Evolutionary conservation across 2,888 invertebrate species (phyloP), one percentile per base, ranked within the genome.

Genomic region (Diachrysia chrysitis): DNA sequence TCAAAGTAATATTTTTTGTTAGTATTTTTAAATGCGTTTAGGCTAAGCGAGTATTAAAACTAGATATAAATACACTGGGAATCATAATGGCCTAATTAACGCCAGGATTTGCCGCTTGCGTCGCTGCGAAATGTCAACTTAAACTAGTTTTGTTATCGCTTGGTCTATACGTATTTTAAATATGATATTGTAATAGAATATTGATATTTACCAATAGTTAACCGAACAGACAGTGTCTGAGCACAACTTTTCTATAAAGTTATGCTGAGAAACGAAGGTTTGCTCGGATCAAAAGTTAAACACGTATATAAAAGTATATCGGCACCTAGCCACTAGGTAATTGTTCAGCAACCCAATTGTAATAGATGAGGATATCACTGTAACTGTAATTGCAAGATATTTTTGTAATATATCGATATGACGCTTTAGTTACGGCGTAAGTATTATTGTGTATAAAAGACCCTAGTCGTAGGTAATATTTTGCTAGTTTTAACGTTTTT

Each of bases 381-480:
- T 91, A 89, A 87, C 72, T 83, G 82, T 83, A 82, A 83, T 87
- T 85, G 83, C 85, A 79, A 83, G 76, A 89, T 89, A 89, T 90
- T 90, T 90, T 90, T 90, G 84, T 90, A 89, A 85, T 79, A 83
- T 84, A 84, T 67, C 81, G 73, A 72, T 79, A 58, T 61, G 37
- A 62, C 75, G 73, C 68, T 65, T 68, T 72, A 81, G 82, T 78
- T 80, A 86, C 77, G 76, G 81, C 80, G 81, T 80, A 82, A 90
- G 90, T 93, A 92, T 91, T 92, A 90, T 88, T 86, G 85, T 87
- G 84, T 85, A 83, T 90, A 90, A 88, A 86, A 87, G 89, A 84
- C 91, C 91, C 93, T 93, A 93, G 93, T 93, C 93, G 89, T 93
- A 93, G 92, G 83, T 91, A 91, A 89, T 87, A 86, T 89, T 91